Percentiles rank a stretch among this genome's conserved stretches.
These are phyloP conservation scores for Eupithecia pulchellata DNA, from an alignment of 2,888 invertebrate species.

Conservation along the genomic window DNA sequence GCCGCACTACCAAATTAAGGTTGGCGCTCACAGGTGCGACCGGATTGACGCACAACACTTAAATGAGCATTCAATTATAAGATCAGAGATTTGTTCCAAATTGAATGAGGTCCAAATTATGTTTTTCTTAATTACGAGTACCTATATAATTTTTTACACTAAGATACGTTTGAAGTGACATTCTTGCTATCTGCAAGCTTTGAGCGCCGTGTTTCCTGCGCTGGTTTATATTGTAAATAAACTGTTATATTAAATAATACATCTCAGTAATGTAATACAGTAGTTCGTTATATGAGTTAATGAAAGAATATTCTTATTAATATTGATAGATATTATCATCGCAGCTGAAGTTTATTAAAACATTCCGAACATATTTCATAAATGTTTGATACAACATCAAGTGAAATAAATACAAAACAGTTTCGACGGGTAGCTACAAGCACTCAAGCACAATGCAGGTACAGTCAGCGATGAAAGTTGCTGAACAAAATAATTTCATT, in stretches of 20 bases:
- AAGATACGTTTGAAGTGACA: no score
- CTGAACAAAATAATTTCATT: neutral
- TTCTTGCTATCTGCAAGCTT: no score
- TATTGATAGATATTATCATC: neutral
- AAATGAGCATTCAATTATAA: no score
- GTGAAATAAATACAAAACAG: neutral
- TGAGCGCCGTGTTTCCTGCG: no score
- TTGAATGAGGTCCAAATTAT: no score
- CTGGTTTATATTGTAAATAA: no score
- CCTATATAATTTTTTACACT: no score
- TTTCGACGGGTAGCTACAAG: constrained; percentile 36
- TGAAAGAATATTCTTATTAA: neutral
- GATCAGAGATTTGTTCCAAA: neutral
- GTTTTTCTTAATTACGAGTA: no score
- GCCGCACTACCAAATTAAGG: neutral
- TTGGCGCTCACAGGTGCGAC: neutral
- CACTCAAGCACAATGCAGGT: constrained; percentile 41
- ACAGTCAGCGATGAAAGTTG: neutral
- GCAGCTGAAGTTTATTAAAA: neutral
- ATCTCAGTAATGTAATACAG: neutral
- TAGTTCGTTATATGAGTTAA: no score
- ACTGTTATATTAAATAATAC: neutral
- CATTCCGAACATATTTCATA: neutral
- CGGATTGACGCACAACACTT: no score
- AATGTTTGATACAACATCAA: constrained; percentile 2